Conservation (phyloP, 2,797 vertebrate species). For the Epinephelus coioides region DNA sequence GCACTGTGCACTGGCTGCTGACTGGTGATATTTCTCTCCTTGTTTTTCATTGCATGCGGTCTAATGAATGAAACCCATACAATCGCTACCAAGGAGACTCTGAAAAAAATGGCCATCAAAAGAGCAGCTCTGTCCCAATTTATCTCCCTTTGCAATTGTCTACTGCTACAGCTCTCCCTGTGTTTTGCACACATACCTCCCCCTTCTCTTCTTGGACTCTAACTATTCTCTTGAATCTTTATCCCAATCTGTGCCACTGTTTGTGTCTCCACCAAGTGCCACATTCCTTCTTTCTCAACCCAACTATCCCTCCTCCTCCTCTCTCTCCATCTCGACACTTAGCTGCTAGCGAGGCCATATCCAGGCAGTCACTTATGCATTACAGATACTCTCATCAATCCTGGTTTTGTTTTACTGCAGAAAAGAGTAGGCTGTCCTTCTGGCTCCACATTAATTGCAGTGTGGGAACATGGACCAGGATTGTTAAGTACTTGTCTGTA, state of each 20-base stretch:
- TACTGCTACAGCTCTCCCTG: conserved; percentile 33
- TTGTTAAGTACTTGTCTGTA: conserved; percentile 64
- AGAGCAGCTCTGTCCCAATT: conserved; percentile 70
- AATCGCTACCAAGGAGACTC: conserved; percentile 81
- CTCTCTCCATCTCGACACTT: conserved; percentile 50
- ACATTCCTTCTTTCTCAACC: conserved; percentile 41
- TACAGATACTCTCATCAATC: conserved; percentile 78
- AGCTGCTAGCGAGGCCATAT: conserved; percentile 53
- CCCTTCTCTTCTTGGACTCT: conserved; percentile 26
- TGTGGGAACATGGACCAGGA: conserved; percentile 71
- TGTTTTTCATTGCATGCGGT: conserved; percentile 68
- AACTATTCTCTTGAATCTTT: conserved; percentile 58
- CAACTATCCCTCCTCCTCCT: conserved; percentile 40
- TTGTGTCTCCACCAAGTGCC: conserved; percentile 42
- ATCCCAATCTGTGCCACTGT: conserved; percentile 46
- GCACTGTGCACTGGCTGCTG: conserved; percentile 53
- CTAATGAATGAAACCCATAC: conserved; percentile 76
- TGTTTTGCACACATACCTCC: conserved; percentile 40
- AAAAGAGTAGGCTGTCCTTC: conserved; percentile 72
- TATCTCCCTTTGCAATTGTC: conserved; percentile 72
- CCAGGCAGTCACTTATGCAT: conserved; percentile 65
- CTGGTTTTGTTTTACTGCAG: conserved; percentile 79
- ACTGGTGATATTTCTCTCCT: conserved; percentile 80
- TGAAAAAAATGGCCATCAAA: conserved; percentile 69
- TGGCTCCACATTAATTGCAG: conserved; percentile 81